A percentile compares a stretch with the other conserved stretches of the same genome.
phyloP scores from a whole-genome alignment of 2,888 invertebrate genomes.

The Drosophila neutralis region DNA sequence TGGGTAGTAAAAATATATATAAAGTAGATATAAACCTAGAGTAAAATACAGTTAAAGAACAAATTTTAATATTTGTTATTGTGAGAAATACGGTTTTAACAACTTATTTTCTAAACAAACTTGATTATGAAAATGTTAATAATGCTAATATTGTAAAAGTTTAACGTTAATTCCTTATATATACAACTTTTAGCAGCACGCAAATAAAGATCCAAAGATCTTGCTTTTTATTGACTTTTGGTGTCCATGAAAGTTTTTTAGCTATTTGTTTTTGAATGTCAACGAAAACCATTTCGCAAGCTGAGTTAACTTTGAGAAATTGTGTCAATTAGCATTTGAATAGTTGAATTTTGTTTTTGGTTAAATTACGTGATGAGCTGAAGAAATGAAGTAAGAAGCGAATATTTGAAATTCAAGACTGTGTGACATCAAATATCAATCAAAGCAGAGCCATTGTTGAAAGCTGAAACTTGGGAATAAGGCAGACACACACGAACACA shows the following conservation, averaged over 20 bases:
- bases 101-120: too few species aligned
- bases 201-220: neutral
- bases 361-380: constrained; percentile 61
- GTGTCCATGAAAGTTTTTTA: constrained; percentile 37
- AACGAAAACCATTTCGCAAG: constrained; percentile 54
- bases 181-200: neutral
- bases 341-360: constrained; percentile 43
- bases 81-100: neutral
- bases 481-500: constrained; percentile 22
- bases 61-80: neutral
- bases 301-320: constrained; percentile 48
- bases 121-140: neutral
- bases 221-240: neutral
- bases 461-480: constrained; percentile 24
- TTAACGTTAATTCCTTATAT: neutral
- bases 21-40: neutral
- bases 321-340: constrained; percentile 61
- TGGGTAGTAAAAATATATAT: neutral
- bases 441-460: constrained; percentile 39
- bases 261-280: constrained; percentile 19
- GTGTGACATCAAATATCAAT: constrained; percentile 70
- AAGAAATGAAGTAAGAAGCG: constrained; percentile 24
- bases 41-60: neutral
- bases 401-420: constrained; percentile 6
- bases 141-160: neutral